phyloP scores from a whole-genome alignment of 2,113 vertebrate species.

The Dipodomys stephensi region DNA sequence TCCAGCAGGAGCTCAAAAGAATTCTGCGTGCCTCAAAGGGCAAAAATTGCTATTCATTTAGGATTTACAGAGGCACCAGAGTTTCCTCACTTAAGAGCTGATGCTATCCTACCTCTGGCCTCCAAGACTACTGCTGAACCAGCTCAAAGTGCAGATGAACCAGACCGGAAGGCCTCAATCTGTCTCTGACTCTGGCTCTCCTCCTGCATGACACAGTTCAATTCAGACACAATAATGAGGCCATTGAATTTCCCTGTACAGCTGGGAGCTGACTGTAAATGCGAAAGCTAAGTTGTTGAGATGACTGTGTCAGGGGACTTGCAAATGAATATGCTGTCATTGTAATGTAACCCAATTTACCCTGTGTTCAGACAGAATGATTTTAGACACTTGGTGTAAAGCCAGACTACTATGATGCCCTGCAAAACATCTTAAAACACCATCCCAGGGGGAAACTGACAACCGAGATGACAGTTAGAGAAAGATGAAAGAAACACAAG shows the following conservation, averaged over 20 bases:
- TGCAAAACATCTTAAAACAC: conserved; percentile 47
- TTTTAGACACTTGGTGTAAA: conserved; percentile 67
- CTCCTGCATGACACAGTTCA: conserved; percentile 68
- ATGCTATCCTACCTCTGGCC: conserved; percentile 76
- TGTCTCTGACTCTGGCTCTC: conserved; percentile 52
- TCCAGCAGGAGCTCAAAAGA: conserved; percentile 85
- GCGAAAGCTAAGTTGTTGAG: conserved; percentile 67
- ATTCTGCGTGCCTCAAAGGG: conserved; percentile 79
- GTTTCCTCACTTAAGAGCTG: conserved; percentile 71
- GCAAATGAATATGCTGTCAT: conserved; percentile 75
- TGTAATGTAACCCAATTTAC: conserved; percentile 68
- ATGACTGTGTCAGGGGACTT: conserved; percentile 67
- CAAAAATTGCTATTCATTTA: conserved; percentile 85
- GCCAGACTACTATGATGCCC: conserved; percentile 35
- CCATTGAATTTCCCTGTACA: conserved; percentile 74
- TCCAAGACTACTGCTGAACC: conserved; percentile 62
- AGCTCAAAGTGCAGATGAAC: conserved; percentile 79
- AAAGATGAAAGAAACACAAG: not conserved
- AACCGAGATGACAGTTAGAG: conserved; percentile 38
- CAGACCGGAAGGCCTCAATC: conserved; percentile 72
- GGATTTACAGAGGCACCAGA: conserved; percentile 80
- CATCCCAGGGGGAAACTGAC: conserved; percentile 60
- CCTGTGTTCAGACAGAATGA: conserved; percentile 63
- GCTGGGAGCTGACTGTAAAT: conserved; percentile 69
- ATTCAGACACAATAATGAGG: conserved; percentile 72